Evolutionary conservation across 2,113 vertebrate species (phyloP), one percentile per base, ranked within the genome.

Genomic region (Rhabdomys dilectus): DNA sequence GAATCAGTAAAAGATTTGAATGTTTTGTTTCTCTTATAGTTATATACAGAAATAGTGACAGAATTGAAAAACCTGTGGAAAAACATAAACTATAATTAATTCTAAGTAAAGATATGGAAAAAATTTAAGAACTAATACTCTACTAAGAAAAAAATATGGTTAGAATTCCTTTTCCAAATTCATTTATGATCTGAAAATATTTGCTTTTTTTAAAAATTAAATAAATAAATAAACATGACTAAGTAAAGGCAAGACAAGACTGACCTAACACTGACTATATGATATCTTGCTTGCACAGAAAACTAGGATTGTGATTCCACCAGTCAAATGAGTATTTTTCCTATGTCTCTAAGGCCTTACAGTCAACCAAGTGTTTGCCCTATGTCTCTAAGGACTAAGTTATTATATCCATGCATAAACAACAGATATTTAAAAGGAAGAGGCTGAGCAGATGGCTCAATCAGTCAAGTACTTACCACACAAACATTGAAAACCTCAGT

Each of bases 181-280:
- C 64, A 26, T 95, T 91, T 89, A 89, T 82, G 70, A 70, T 89
- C 53, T 93, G 92, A 66, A 94, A 91, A 87, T 95, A 94, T 39
- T 73, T 95, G 31, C 19, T 91, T 80, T 92, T 64, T 31, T 66
- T 2, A 64, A 48, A 7, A 48, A 48, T 5, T 48, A 48, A 48
- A 48, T 48, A 34, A 31, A 31, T 10, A 68, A 92, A 81, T 92
- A 60, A 80, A 92, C 7, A 87, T 86, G 19, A 88, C 58, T 93
- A 94, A 94, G 31, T 77, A 78, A 95, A 96, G 45, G 85, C 36
- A 88, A 81, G n/a, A 26, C 34, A 90, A 91, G 24, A 89, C 0
- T 93, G 45, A 22, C 62, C 85, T 94, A 80, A 80, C 91, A 72
- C 45, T 89, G 64, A 56, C 78, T 94, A 68, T 77, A 66, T 81